Evolutionary conservation across 2,113 vertebrate species (phyloP).

Genomic region (Amphiprion ocellaris): DNA sequence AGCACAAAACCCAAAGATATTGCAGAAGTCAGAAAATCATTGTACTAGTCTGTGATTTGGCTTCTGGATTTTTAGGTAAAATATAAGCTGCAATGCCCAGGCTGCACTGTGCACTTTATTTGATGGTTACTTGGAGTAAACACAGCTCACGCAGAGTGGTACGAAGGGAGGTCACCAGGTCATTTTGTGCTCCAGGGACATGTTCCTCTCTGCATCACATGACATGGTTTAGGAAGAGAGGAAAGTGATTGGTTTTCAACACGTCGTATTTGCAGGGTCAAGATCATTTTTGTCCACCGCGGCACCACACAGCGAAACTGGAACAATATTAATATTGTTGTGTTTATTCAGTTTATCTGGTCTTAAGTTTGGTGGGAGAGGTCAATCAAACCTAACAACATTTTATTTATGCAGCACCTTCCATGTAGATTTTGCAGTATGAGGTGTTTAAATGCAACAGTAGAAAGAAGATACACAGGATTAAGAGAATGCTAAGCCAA

Average conservation of each 20-base stretch:
- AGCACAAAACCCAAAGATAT: too few relatives aligned
- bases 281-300: not conserved
- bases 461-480: too few relatives aligned
- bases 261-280: not conserved
- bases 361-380: too few relatives aligned
- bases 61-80: not conserved
- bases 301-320: not conserved
- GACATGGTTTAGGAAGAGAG: not conserved
- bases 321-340: not conserved
- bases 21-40: too few relatives aligned
- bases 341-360: too few relatives aligned
- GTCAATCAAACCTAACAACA: too few relatives aligned
- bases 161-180: not conserved
- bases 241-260: not conserved
- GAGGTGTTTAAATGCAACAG: too few relatives aligned
- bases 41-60: not conserved
- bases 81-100: not conserved
- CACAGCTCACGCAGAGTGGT: constrained; percentile 10
- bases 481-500: too few relatives aligned
- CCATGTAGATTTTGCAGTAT: too few relatives aligned
- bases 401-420: too few relatives aligned
- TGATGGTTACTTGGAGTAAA: not conserved
- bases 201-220: constrained; percentile 6
- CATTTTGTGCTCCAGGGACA: not conserved
- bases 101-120: not conserved